A percentile compares a stretch with the other conserved stretches of the same genome.
Conservation (phyloP, 2,888 invertebrate genomes). For the Tricholauxania praeusta region DNA sequence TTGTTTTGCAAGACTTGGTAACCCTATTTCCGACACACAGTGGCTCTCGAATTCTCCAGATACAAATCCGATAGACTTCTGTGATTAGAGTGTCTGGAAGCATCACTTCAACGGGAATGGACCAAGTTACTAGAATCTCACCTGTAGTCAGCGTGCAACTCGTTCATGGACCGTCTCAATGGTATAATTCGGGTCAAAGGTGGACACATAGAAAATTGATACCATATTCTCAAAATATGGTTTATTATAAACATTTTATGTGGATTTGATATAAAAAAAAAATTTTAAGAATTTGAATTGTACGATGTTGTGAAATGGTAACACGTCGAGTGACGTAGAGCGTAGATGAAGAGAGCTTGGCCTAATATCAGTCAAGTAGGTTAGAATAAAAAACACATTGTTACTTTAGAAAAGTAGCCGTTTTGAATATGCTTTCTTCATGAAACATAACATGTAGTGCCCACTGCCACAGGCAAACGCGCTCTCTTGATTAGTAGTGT, state of each 20-base stretch:
- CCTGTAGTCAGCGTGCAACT: neutral
- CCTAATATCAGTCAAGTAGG: no score
- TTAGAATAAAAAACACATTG: no score
- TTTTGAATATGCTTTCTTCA: no score
- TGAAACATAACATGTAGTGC: no score
- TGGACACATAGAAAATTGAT: neutral
- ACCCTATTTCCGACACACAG: neutral
- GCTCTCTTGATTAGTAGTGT: no score
- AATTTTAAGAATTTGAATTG: neutral
- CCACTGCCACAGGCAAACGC: no score
- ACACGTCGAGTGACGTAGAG: neutral
- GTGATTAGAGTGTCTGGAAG: neutral
- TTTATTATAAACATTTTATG: neutral
- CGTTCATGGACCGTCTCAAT: neutral
- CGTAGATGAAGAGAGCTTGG: neutral
- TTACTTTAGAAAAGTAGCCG: no score
- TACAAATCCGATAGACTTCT: no score
- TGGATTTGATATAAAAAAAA: neutral
- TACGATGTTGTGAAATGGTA: neutral
- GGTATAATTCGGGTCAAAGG: neutral
- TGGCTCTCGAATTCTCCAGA: neutral
- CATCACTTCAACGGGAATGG: neutral
- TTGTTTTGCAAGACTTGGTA: no score
- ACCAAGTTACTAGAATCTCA: no score
- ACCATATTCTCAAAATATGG: neutral